These are phyloP conservation scores for Trididemnum nubilum DNA, from an alignment of 23 tunicate species.

Conservation along the genomic window DNA sequence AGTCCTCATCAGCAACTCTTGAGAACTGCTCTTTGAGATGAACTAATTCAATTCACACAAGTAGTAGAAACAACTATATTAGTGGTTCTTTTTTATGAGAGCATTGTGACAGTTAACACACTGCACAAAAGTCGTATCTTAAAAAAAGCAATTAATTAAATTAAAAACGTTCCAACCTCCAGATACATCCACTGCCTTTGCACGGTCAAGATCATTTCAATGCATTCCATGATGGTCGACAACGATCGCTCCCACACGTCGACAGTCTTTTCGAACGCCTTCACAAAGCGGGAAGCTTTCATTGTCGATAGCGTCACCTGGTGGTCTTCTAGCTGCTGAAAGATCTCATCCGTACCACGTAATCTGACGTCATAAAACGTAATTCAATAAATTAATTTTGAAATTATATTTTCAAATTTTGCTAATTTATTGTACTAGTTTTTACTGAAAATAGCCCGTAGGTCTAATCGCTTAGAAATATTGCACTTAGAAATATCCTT, in stretches of 20 bases:
- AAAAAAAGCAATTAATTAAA: too few relatives aligned
- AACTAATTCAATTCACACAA: too few relatives aligned
- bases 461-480: neutral
- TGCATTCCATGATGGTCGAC: conserved; percentile 86
- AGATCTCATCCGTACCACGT: conserved; percentile 87
- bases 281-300: conserved; percentile 94
- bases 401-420: neutral
- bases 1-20: too few relatives aligned
- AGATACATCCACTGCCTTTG: conserved; percentile 99
- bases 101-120: too few relatives aligned
- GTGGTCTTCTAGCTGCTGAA: conserved; percentile 94
- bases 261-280: conserved; percentile 89
- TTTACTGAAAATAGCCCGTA: too few relatives aligned
- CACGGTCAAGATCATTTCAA: conserved; percentile 95
- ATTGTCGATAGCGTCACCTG: conserved; percentile 96
- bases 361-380: conserved; percentile 48
- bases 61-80: too few relatives aligned
- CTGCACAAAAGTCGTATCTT: too few relatives aligned
- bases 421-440: too few relatives aligned
- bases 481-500: too few relatives aligned
- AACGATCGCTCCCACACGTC: conserved; percentile 90
- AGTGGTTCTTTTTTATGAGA: too few relatives aligned
- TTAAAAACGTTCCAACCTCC: conserved; percentile 56
- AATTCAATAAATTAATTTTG: neutral
- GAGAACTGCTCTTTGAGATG: too few relatives aligned